Base-by-base conservation (phyloP, 2,797 vertebrate genomes). In the Schizopygopsis pylzovi region DNA sequence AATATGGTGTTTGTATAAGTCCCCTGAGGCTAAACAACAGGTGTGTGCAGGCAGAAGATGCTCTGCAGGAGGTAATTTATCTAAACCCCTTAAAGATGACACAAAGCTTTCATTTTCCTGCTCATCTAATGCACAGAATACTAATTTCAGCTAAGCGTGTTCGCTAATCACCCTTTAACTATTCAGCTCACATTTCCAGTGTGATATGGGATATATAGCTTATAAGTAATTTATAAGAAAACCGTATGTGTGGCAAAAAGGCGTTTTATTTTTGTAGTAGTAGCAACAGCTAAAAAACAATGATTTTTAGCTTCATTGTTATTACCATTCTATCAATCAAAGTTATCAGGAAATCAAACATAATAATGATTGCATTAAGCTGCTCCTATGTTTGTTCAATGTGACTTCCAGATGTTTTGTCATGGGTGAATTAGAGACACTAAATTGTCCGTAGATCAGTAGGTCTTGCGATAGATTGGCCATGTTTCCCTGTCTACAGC, bases 11-110 rank as follows among this genome's bases (percentile, higher is more conserved):
- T 18, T 83, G 67, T 56, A 18, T 82, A 56, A 25, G 16, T 41
- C 67, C 80, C 80, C 71, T 47, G 18, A 63, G 25, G 56, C 39
- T 61, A 37, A 63, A 75, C 70, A 83, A 75, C 54, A 83, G 56
- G 41, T 22, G 49, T 65, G 16, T n/a, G 71, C 41, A 76, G 18
- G 20, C 39, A 72, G 15, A 47, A 61, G 52, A 63, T 47, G 41
- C 47, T 83, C 56, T 63, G 11, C 54, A n/a, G 12, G 54, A 61
- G 43, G 25, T 83, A 39, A 76, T 76, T 83, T 39, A 37, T 83
- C 71, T 65, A 49, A 76, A 52, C 52, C 25, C 56, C 65, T 76
- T 22, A 63, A n/a, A 49, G 43, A 49, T 65, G 56, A 83, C 71
- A 83, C 41, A 75, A 49, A 63, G 41, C 70, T 49, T 83, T n/a